Evolutionary conservation across 2,797 vertebrate species (phyloP).

Genomic region (Masticophis lateralis): DNA sequence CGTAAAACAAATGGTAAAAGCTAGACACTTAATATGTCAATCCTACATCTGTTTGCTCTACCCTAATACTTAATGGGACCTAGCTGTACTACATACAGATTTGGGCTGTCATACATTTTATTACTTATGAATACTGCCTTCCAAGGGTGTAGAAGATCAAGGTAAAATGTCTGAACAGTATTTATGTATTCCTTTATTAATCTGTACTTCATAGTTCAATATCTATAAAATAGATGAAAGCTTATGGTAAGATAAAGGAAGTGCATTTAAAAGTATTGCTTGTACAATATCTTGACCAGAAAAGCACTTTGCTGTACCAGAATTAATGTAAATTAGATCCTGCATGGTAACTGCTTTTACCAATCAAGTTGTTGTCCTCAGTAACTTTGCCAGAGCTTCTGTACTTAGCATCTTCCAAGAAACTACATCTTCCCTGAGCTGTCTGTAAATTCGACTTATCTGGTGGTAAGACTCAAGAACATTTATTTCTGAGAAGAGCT

Average conservation of each 20-base stretch:
- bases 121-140: neutral
- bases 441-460: neutral
- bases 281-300: neutral
- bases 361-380: neutral
- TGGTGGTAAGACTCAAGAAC: neutral
- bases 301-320: neutral
- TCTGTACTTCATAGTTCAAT: neutral
- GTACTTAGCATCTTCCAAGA: neutral
- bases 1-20: neutral
- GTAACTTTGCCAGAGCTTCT: neutral
- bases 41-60: neutral
- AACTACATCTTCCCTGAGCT: neutral
- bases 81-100: neutral
- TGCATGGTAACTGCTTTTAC: neutral
- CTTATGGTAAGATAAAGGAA: neutral
- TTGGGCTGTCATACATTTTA: neutral
- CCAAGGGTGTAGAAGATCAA: neutral
- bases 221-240: neutral
- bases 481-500: neutral
- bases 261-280: neutral
- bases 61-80: neutral
- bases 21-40: neutral
- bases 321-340: neutral
- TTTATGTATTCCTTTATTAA: neutral
- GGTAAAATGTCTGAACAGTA: neutral